These are phyloP conservation scores for Cryptus armator DNA, from an alignment of 2,888 invertebrate species.

Conservation along the genomic window DNA sequence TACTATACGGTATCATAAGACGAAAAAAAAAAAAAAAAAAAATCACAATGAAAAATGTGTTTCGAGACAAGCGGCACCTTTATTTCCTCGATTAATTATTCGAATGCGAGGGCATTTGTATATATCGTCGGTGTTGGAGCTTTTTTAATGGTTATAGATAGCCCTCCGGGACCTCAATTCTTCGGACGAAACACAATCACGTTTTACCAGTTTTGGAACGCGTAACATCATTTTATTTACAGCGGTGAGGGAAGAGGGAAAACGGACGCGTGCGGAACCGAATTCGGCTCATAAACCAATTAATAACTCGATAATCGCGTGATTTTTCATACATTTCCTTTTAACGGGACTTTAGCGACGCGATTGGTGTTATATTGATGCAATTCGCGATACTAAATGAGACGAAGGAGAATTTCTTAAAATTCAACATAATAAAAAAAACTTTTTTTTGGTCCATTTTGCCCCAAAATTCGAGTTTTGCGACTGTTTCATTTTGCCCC, in stretches of 20 bases:
- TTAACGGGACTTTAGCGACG: not conserved
- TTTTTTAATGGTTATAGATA: conserved; percentile 46
- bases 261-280: conserved; percentile 32
- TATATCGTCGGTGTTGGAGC: conserved; percentile 33
- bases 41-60: conserved; percentile 1
- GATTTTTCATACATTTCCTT: not conserved
- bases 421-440: too few relatives aligned
- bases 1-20: not conserved
- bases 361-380: not conserved
- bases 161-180: conserved; percentile 21
- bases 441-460: too few relatives aligned
- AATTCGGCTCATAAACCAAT: conserved; percentile 10
- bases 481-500: too few relatives aligned
- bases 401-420: not conserved
- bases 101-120: conserved; percentile 35
- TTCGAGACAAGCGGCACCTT: conserved; percentile 26
- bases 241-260: not conserved
- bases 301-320: not conserved
- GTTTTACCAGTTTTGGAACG: conserved; percentile 35
- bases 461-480: too few relatives aligned
- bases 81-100: conserved; percentile 58
- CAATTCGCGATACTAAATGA: not conserved
- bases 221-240: conserved; percentile 35
- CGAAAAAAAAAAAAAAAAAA: not conserved
- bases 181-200: conserved; percentile 4